Percentiles rank a stretch among this genome's conserved stretches.
phyloP scores from a whole-genome alignment of 2,797 vertebrate genomes.

The Melanotaenia trifasciata region DNA sequence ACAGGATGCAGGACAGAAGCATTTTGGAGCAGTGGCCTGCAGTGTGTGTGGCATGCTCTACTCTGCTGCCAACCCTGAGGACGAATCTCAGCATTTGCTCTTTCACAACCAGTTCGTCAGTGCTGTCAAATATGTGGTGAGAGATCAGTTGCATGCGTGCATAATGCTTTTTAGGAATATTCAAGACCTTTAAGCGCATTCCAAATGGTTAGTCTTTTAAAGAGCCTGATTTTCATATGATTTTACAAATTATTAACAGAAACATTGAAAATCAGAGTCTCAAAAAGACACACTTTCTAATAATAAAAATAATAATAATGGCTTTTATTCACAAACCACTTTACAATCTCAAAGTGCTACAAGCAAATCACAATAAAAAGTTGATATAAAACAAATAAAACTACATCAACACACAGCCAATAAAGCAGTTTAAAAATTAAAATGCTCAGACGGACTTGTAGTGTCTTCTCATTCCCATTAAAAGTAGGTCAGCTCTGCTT shows the following conservation, averaged over 20 bases:
- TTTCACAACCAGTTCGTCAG: slow-evolving; percentile 99
- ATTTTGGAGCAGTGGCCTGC: slow-evolving; percentile 95
- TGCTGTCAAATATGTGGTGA: slow-evolving; percentile 99
- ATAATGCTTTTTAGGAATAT: neutral
- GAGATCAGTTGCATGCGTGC: slow-evolving; percentile 42
- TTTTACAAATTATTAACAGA: neutral
- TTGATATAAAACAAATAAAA: neutral
- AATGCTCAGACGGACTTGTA: neutral
- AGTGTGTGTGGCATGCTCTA: slow-evolving; percentile 98
- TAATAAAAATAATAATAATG: no score
- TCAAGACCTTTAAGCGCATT: neutral
- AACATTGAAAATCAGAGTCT: neutral
- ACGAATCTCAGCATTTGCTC: slow-evolving; percentile 96
- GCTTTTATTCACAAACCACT: no score
- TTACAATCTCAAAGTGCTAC: neutral
- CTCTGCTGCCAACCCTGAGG: slow-evolving; percentile 94
- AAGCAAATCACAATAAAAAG: neutral
- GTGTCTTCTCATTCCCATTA: neutral
- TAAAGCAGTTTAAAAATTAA: neutral
- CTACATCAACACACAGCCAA: neutral
- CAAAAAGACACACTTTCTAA: no score
- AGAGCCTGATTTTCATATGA: neutral
- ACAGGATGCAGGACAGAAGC: slow-evolving; percentile 94
- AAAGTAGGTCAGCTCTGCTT: slow-evolving; percentile 5
- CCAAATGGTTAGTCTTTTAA: neutral